phyloP scores from a whole-genome alignment of 53 echinoderm and acorn worm genomes.

The Echinarachnius parma region DNA sequence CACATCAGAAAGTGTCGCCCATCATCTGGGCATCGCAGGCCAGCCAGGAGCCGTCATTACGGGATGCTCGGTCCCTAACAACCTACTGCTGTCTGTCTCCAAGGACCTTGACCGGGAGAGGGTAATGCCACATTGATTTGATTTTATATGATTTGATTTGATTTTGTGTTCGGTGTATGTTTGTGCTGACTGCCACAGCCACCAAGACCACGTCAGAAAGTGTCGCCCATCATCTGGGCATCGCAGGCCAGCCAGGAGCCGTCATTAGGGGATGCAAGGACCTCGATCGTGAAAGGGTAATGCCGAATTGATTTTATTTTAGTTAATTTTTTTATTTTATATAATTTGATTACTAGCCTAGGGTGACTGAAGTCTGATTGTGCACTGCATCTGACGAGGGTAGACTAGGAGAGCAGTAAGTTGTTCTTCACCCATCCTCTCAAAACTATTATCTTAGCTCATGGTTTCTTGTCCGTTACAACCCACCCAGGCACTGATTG shows the following conservation, averaged over 20 bases:
- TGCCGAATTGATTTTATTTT: too few relatives aligned
- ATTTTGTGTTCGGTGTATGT: conserved; percentile 84
- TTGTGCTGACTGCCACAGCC: conserved; percentile 97
- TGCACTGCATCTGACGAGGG: too few relatives aligned
- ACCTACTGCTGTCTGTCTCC: conserved; percentile 80
- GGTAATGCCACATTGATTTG: too few relatives aligned
- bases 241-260: conserved; percentile 60
- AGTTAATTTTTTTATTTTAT: too few relatives aligned
- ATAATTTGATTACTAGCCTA: too few relatives aligned
- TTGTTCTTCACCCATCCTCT: too few relatives aligned
- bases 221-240: conserved; percentile 92
- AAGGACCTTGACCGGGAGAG: conserved; percentile 82
- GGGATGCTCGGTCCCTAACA: conserved; percentile 84
- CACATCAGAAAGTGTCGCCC: conserved; percentile 86
- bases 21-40: conserved; percentile 79
- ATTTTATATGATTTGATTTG: too few relatives aligned
- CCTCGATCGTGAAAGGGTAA: too few relatives aligned
- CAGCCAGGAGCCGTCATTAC: conserved; percentile 74
- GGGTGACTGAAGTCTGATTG: too few relatives aligned
- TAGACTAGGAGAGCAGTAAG: too few relatives aligned
- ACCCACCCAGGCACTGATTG: conserved; percentile 77
- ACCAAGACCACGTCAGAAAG: conserved; percentile 85
- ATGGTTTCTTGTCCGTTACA: not conserved
- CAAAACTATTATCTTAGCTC: not conserved
- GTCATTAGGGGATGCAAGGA: too few relatives aligned